Evolutionary conservation across 2,888 invertebrate genomes (phyloP), one percentile per base, ranked within the genome.

Genomic region (Melanostoma mellinum): DNA sequence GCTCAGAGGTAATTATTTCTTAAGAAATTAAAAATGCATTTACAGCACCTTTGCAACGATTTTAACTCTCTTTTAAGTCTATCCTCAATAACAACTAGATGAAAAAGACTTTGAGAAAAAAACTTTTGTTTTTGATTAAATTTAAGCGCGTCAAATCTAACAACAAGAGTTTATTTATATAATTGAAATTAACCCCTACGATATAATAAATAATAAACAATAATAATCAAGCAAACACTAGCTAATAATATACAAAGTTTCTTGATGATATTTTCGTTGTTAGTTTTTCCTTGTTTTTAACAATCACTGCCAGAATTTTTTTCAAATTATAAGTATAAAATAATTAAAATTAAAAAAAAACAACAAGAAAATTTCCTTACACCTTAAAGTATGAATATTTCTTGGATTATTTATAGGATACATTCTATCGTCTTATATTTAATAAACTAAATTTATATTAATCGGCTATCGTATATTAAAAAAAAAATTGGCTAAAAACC

Each of bases 261-360:
- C 46, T 71, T 35, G 46, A 38, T 9, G n/a, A 8, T n/a, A 44
- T 50, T 48, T 48, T 32, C 33, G 44, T 61, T 60, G 32, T 58
- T 63, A 36, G 30, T 63, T 63, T 32, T 48, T 65, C 71, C 60
- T 74, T 42, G 67, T 71, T 75, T 61, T 84, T 60, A 74, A 77
- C 77, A 50, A 79, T 71, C 84, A 84, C 84, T 84, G 84, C 84
- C 84, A 84, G 84, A 78, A 68, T 75, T 75, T 79, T 60, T 63
- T 69, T 78, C 38, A 56, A 69, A 65, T 71, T 58, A 50, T 58
- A 48, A 48, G 58, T 44, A 44, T 6, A 52, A 63, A 69, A 42
- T 6, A 9, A 40, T 55, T 3, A 44, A 40, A 61, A 56, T 58
- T 65, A 56, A 5, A 38, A 20, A 20, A 20, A 20, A 20, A 20